Evolutionary conservation across 2,888 invertebrate species (phyloP).

Genomic region (Acanthosoma haemorrhoidale): DNA sequence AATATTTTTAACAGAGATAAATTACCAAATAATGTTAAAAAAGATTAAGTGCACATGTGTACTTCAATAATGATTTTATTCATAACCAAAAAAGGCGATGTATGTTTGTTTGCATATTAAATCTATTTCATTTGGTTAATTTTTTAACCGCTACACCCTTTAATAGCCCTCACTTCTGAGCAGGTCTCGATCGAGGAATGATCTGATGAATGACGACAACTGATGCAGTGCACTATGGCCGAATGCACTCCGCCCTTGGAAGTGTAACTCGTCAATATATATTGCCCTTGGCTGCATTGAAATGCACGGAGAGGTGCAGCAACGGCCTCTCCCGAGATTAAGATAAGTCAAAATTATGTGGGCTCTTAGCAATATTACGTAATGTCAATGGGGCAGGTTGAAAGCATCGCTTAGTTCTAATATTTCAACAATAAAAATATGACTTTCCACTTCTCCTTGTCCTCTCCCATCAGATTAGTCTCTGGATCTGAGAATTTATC

Average conservation of each 20-base stretch:
- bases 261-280: background rate
- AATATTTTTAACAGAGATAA: no score
- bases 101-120: no score
- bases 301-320: conserved; percentile 9
- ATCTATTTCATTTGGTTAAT: no score
- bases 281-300: background rate
- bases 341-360: conserved; percentile 9
- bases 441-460: background rate
- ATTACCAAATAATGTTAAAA: no score
- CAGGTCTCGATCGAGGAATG: no score
- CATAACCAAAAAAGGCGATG: no score
- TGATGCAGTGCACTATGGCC: background rate
- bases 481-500: background rate
- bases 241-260: background rate
- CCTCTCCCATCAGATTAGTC: background rate
- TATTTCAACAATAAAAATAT: conserved; percentile 12
- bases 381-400: conserved; percentile 8
- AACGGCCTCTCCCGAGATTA: background rate
- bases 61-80: no score
- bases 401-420: conserved; percentile 8
- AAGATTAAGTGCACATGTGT: no score
- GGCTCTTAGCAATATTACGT: conserved; percentile 6
- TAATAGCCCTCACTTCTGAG: no score
- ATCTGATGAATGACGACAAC: background rate
- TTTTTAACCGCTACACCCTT: no score